Base-by-base conservation (phyloP, 2,113 vertebrate genomes). In the Cygnus atratus region DNA sequence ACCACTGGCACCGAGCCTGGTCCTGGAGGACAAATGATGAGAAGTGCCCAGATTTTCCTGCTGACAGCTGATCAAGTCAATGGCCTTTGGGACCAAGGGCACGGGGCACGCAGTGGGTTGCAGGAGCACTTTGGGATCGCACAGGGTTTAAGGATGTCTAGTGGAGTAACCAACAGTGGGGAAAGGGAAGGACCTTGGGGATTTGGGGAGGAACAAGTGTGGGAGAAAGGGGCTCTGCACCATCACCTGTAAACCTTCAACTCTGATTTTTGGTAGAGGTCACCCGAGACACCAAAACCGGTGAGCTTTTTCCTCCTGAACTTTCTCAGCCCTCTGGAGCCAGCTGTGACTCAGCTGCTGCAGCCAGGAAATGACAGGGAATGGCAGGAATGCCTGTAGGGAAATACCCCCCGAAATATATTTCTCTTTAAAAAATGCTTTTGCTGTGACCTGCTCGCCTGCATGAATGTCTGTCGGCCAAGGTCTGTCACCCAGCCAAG, bases 291-390 rank as follows among this genome's bases (percentile, higher is more conserved):
- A 84, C 18, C 8, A 66, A 58, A n/a, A 77, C 68, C 33, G n/a
- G 58, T 52, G 28, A 6, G 13, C 25, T 41, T 29, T 61, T 86
- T 46, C 35, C 59, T 92, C 48, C 84, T 70, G 76, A 88, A 77
- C 76, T 44, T 80, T 86, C 76, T 74, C 50, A 88, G 44, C 55
- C 39, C 43, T 76, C 54, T 0, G 1, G 74, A 78, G 70, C 35
- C 65, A 81, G 77, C 70, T 46, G 79, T 92, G 94, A 92, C 63
- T 95, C 71, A 88, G 80, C 76, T 80, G 35, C 75, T 73, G 48
- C 58, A 33, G 44, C 54, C 87, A 78, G 76, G 93, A 93, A 93
- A 70, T 88, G 92, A 77, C 72, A 88, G 43, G 59, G 83, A 92
- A 90, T 6, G 59, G 80, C 84, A 88, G 87, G 68, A 96, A 88